phyloP scores from a whole-genome alignment of 2,113 vertebrate species.

The Pristiophorus japonicus region DNA sequence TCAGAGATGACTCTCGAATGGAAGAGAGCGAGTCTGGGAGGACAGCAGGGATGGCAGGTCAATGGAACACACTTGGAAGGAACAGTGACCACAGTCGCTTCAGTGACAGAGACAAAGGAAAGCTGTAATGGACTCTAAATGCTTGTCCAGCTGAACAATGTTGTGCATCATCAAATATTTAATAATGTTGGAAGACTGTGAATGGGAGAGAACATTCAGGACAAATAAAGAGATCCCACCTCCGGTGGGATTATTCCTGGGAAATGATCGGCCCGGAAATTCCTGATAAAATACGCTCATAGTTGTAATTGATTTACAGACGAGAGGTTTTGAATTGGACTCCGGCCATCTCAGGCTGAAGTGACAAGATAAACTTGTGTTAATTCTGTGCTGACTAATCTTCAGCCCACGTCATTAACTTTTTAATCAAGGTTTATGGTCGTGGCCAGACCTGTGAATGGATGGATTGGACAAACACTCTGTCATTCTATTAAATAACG shows the following conservation, averaged over 20 bases:
- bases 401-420: conserved; percentile 23
- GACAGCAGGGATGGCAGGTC: neutral
- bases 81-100: neutral
- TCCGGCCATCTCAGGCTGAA: neutral
- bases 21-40: neutral
- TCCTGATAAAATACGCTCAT: neutral
- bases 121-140: neutral
- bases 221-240: neutral
- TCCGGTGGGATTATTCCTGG: neutral
- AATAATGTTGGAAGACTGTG: neutral
- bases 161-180: neutral
- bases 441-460: neutral
- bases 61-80: neutral
- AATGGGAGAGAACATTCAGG: neutral
- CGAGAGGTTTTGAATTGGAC: neutral
- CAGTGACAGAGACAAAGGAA: neutral
- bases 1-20: neutral
- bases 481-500: neutral
- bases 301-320: conserved; percentile 25
- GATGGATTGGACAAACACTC: neutral
- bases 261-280: neutral
- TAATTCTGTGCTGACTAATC: neutral
- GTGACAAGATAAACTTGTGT: conserved; percentile 22
- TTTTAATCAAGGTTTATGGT: conserved; percentile 26
- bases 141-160: neutral